Evolutionary conservation across 2,797 vertebrate genomes (phyloP).

Genomic region (Eulemur rubriventer): DNA sequence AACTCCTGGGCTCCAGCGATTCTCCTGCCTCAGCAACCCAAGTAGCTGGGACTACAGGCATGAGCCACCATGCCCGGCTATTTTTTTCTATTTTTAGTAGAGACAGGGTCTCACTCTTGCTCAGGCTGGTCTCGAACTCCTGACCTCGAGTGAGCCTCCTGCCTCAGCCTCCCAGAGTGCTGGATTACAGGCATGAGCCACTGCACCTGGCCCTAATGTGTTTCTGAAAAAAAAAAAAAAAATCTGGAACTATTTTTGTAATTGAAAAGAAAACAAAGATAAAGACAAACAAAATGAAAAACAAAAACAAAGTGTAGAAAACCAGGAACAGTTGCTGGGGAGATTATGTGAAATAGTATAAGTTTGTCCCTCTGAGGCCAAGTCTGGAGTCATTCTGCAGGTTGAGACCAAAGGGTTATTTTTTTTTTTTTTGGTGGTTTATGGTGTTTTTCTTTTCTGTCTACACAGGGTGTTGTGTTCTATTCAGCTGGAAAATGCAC

Average conservation of each 20-base stretch:
- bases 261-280: neutral
- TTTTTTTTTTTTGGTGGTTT: neutral
- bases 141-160: neutral
- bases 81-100: too few species aligned
- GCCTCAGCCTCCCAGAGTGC: neutral
- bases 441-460: neutral
- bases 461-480: neutral
- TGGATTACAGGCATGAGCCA: neutral
- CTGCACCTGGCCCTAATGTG: neutral
- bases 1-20: neutral
- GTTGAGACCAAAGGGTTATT: neutral
- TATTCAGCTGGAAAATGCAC: neutral
- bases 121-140: neutral
- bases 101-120: neutral
- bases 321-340: neutral
- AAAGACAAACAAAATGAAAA: neutral
- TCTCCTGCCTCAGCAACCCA: neutral
- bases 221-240: neutral
- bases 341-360: too few species aligned
- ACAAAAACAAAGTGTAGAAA: neutral
- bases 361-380: neutral
- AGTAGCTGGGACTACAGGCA: neutral
- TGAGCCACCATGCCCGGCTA: accelerated
- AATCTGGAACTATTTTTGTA: neutral
- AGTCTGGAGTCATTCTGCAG: neutral